These are phyloP conservation scores for Fulica atra DNA, from an alignment of 2,113 vertebrate species.

Conservation along the genomic window DNA sequence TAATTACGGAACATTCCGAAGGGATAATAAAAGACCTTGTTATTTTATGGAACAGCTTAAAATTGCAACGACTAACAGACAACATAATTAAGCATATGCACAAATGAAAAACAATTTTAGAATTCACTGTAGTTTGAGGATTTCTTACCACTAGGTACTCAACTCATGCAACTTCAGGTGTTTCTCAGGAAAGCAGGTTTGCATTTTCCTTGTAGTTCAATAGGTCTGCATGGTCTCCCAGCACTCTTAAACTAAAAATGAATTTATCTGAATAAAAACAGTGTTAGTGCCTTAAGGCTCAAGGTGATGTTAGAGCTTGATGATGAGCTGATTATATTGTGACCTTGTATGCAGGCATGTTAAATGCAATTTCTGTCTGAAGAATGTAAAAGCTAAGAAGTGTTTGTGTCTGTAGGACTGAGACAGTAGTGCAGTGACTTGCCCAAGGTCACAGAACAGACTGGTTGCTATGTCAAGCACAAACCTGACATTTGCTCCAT, in stretches of 20 bases:
- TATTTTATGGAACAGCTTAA: neutral
- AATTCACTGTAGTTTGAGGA: neutral
- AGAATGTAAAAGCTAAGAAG: neutral
- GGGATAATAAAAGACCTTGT: neutral
- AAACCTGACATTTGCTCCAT: neutral
- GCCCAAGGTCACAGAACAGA: neutral
- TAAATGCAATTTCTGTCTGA: neutral
- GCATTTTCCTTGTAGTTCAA: neutral
- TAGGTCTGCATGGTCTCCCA: neutral
- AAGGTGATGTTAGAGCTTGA: neutral
- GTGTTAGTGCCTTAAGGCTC: neutral
- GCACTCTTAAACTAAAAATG: neutral
- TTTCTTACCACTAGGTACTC: neutral
- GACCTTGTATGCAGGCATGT: neutral
- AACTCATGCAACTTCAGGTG: neutral
- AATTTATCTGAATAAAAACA: neutral
- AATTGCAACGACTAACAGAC: neutral
- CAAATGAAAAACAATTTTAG: conserved; percentile 15
- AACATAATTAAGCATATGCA: neutral
- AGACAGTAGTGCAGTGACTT: neutral
- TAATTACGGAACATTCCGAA: neutral
- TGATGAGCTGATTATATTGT: neutral
- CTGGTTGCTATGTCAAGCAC: neutral
- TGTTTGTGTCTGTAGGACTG: neutral
- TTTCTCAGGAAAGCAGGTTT: neutral